These are phyloP conservation scores for Agrotis clavis DNA, from an alignment of 2,888 invertebrate species.

Conservation along the genomic window DNA sequence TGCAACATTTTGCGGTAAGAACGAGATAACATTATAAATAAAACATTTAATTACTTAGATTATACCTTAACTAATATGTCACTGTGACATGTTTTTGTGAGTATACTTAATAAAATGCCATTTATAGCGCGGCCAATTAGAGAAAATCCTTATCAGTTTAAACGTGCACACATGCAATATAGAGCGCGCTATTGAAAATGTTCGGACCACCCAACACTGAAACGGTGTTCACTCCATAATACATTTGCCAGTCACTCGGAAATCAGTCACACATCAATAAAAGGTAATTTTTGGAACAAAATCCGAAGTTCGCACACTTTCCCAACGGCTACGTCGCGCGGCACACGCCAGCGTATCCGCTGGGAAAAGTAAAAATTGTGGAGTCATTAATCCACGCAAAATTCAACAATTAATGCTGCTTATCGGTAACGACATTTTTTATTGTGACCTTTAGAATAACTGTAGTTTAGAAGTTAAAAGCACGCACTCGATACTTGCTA, in stretches of 20 bases:
- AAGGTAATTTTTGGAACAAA: background rate
- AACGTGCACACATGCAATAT: background rate
- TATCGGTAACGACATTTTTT: slow-evolving; percentile 55
- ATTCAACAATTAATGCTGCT: slow-evolving; percentile 42
- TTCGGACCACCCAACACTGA: background rate
- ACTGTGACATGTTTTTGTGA: slow-evolving; percentile 10
- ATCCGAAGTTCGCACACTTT: slow-evolving; percentile 23
- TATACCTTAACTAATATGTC: background rate
- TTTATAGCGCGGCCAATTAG: slow-evolving; percentile 2
- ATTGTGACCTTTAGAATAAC: slow-evolving; percentile 54
- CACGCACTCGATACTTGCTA: slow-evolving; percentile 32
- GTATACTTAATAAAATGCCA: slow-evolving; percentile 1
- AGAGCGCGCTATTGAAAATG: background rate
- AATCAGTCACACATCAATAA: background rate
- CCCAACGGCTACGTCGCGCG: slow-evolving; percentile 50
- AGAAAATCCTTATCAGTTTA: slow-evolving; percentile 8
- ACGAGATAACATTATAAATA: slow-evolving; percentile 22
- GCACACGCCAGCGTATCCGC: slow-evolving; percentile 50
- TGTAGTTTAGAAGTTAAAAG: slow-evolving; percentile 52
- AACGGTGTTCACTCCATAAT: background rate
- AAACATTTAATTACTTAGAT: slow-evolving; percentile 40
- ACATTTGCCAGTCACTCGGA: background rate
- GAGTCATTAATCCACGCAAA: slow-evolving; percentile 53
- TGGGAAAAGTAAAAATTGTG: slow-evolving; percentile 59
- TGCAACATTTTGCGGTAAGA: background rate